Evolutionary conservation across 2,888 invertebrate genomes (phyloP), one percentile per base, ranked within the genome.

Genomic region (Epirrhoe tristata): DNA sequence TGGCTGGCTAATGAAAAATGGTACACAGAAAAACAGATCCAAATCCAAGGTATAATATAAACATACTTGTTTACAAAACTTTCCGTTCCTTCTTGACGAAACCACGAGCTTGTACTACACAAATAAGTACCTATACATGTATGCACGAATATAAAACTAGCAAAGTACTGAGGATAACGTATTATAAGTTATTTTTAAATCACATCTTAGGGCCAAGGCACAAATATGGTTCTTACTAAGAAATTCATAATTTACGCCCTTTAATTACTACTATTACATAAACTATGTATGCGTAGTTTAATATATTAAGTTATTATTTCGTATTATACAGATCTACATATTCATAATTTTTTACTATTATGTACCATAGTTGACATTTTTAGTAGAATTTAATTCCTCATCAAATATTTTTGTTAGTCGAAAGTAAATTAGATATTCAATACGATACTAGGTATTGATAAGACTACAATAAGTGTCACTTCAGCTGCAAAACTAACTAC

Each of bases 121-220:
- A 70, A 66, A 65, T 52, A 17, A 61, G 60, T 67, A 65, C 54
- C 34, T 63, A 64, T 65, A 67, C 64, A 70, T 67, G 61, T 71
- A 71, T 74, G 62, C 74, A 72, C 75, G 76, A 70, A 76, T 74
- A 77, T 74, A 78, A 77, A 75, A 75, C 71, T 67, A 67, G 63
- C 65, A 75, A 72, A 77, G 73, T 73, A 65, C 78, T 79, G 73
- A 63, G 65, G 64, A 69, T 72, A 77, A 75, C 63, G 74, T 79
- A 74, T 80, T 77, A 77, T 77, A 77, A 76, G 74, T 76, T 78
- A 82, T 78, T 66, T 71, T 70, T 56, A 81, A 89, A 89, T 89
- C 89, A 91, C 89, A 89, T 86, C 85, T 82, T 84, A 88, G 85
- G 89, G 87, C 87, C 84, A 93, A 93, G 93, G 93, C 93, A 93